Conservation (phyloP, 37 sponge, comb jelly and placozoan species). For the Axinella damicornis region DNA sequence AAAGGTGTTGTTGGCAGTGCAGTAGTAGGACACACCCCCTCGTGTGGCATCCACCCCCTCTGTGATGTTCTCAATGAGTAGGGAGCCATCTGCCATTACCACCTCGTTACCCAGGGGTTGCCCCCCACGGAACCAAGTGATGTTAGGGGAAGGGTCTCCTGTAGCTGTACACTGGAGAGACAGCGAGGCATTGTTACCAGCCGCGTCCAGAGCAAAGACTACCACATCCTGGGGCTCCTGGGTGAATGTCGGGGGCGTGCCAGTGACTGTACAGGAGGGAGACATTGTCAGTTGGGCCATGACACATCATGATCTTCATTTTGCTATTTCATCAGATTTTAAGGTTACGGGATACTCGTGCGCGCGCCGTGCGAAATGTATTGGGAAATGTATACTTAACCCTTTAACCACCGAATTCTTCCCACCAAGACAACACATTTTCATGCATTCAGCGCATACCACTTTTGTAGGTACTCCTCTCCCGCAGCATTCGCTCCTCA, state of each 20-base stretch:
- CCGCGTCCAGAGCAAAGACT: constrained; percentile 5
- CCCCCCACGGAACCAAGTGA: constrained; percentile 41
- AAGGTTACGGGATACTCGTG: too few relatives aligned
- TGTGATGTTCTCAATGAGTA: background rate
- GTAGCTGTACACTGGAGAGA: constrained; percentile 37
- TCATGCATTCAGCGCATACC: too few relatives aligned
- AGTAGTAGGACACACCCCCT: constrained; percentile 56
- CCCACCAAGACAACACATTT: too few relatives aligned
- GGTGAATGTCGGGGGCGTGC: background rate
- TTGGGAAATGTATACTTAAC: too few relatives aligned
- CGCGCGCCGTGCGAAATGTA: too few relatives aligned
- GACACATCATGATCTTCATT: too few relatives aligned
- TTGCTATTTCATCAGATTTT: too few relatives aligned
- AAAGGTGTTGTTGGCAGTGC: constrained; percentile 52
- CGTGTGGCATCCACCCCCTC: constrained; percentile 30
- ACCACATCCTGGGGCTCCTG: constrained; percentile 16
- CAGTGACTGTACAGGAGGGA: background rate
- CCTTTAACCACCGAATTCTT: too few relatives aligned
- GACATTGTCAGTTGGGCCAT: too few relatives aligned
- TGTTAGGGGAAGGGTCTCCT: constrained; percentile 51
- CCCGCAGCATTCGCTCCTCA: too few relatives aligned
- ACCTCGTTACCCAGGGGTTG: background rate
- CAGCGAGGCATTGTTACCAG: constrained; percentile 1
- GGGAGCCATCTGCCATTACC: background rate
- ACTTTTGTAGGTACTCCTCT: too few relatives aligned